Base-by-base conservation (phyloP, 2,888 invertebrate species). In the Caenorhabditis japonica region DNA sequence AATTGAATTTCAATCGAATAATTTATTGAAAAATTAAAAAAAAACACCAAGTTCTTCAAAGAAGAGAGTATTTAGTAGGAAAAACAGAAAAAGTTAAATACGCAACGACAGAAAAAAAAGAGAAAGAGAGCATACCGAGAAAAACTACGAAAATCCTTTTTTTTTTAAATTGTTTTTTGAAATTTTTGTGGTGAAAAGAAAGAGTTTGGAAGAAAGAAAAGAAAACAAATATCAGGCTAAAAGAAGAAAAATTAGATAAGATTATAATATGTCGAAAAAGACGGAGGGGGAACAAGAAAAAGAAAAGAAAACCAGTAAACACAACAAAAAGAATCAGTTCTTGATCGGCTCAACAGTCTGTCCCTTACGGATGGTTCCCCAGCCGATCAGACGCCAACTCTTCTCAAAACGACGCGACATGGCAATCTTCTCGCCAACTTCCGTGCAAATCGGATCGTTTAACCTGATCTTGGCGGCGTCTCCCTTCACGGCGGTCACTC, bases 351-450 rank as follows among this genome's bases (percentile, higher is more conserved):
- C 93, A 87, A 99, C 95, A 83, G 95, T 95, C 88, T 94, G 93
- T 83, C 99, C 99, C 88, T 95, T 94, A 89, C 95, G 92, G 89
- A 99, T 99, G 89, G 97, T 95, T 83, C 97, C 99, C 99, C 99
- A 99, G 83, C 99, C 99, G 88, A 99, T 99, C 88, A 99, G 92
- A 89, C 99, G 93, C 99, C 99, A 99, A 91, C 99, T 97, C 89
- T 97, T 97, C 87, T 99, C 99, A 41, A 99, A 95, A 90, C 97
- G 92, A 88, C 99, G 92, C 88, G 96, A 97, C 47, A 99, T 91
- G n/a, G 99, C 99, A 85, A 99, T 97, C 89, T 99, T 99, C 89
- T 99, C 99, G 56, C 95, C 95, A 8, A 79, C 73, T 90, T 99
- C 97, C 10, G 99, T 99, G 89, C 99, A 99, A 5, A 99, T 99